phyloP scores from a whole-genome alignment of 2,797 vertebrate genomes.

The Scarus forsteni region DNA sequence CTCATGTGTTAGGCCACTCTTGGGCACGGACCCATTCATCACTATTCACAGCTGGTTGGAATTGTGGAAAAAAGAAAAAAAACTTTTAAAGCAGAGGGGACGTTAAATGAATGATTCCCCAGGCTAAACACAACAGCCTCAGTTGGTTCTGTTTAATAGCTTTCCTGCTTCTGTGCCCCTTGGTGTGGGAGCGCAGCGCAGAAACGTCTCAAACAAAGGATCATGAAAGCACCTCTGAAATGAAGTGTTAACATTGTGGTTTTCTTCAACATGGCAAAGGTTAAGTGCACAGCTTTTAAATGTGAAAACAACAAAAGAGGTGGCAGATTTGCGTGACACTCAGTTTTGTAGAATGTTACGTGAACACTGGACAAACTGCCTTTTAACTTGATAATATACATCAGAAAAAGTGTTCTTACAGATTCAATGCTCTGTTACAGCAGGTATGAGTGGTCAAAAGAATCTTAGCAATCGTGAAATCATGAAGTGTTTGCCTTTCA shows the following conservation, averaged over 20 bases:
- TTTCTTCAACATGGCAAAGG: slow-evolving; percentile 57
- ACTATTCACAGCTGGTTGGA: slow-evolving; percentile 48
- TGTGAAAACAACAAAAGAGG: slow-evolving; percentile 36
- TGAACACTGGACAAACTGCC: background rate
- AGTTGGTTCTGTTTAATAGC: slow-evolving; percentile 67
- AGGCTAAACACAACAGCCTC: slow-evolving; percentile 62
- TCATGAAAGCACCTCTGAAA: slow-evolving; percentile 48
- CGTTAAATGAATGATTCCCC: slow-evolving; percentile 71
- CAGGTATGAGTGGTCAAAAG: background rate
- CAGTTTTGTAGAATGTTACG: slow-evolving; percentile 13
- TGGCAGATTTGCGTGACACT: background rate
- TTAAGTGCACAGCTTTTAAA: slow-evolving; percentile 63
- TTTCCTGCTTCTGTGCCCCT: slow-evolving; percentile 47
- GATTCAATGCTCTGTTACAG: background rate
- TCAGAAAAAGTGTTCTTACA: too few species aligned
- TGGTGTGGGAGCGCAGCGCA: slow-evolving; percentile 44
- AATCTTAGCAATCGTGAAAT: background rate
- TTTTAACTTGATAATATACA: background rate
- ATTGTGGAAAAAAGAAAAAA: slow-evolving; percentile 22
- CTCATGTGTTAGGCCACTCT: slow-evolving; percentile 53
- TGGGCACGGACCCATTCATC: slow-evolving; percentile 57
- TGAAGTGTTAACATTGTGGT: slow-evolving; percentile 39
- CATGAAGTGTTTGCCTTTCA: background rate
- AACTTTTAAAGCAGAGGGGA: slow-evolving; percentile 46
- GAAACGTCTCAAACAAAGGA: slow-evolving; percentile 62